Evolutionary conservation across 2,888 invertebrate species (phyloP), one percentile per base, ranked within the genome.

Genomic region (Netelia melanura): DNA sequence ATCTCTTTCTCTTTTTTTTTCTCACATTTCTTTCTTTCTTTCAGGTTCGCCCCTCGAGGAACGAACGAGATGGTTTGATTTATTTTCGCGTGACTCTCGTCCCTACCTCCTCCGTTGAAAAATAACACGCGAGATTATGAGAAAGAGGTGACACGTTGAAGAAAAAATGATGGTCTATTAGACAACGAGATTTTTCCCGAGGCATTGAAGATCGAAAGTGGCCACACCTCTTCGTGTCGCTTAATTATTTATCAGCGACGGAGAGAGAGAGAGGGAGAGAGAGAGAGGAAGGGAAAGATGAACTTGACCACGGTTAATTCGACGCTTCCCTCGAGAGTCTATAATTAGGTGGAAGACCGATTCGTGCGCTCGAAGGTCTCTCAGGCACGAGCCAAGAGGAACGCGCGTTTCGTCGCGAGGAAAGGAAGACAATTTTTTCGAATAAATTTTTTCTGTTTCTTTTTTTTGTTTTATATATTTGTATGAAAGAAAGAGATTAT

Each of bases 241-340:
- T 58, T 72, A 82, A 77, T 82, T 82, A 82, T 82, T 82, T 52
- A 82, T 82, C 77, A 75, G 67, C n/a, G 17, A 74, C 48, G 10
- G 48, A 56, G 17, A 56, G 17, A 11, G 64, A 11, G 25, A 25
- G 25, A 25, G 25, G 1, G 25, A 25, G 25, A 48, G 52, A 21
- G 21, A 65, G 14, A 62, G 65, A 17, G 25, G 30, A 17, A 25
- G 10, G 38, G 71, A 23, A 10, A 23, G 23, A 61, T 61, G 43
- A 14, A 62, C 38, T 21, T 62, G 21, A 71, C 62, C 79, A 80
- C 80, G 80, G 65, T 65, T 80, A 48, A 48, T 72, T 72, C 44
- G 80, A 61, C 58, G 23, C 58, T 61, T 61, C 58, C 64, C 58
- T 58, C 11, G n/a, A 72, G 65, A 65, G 65, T 58, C 80, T 80